Base-by-base conservation (phyloP, 1,140 invertebrate species). In the Nasonia vitripennis region DNA sequence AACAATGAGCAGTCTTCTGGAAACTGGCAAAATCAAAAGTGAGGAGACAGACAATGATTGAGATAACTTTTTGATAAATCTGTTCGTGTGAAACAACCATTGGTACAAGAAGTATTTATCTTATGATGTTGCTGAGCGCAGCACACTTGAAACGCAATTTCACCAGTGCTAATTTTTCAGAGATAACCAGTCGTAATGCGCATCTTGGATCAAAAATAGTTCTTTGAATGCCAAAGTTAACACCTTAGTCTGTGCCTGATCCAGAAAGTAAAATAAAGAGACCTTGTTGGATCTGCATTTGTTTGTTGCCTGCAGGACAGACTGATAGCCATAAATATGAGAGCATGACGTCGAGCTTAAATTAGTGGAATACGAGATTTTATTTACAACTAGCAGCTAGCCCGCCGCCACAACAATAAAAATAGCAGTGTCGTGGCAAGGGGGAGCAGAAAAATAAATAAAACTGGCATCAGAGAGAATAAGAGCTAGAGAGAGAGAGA, bases 1-100 rank as follows among this genome's bases (percentile, higher is more conserved):
- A n/a, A n/a, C 7, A 5, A 62, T 62, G 17, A 62, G 4, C 17
- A 20, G 1, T 55, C 51, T 55, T 55, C 51, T 17, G 14, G 55
- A 62, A 62, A 62, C 55, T 62, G 55, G 55, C 6, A 20, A 62
- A 62, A n/a, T 62, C 55, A 62, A 62, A 62, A 62, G 55, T 62
- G 20, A 20, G 55, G n/a, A 62, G 55, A 62, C 55, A 20, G 55
- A 62, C 55, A 62, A 62, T 62, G 55, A 62, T 62, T 1, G 17
- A 62, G 55, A 62, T 62, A 62, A 62, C 55, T 62, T 62, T 62
- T 62, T 62, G 55, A 62, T 62, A 62, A n/a, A 62, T 62, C 17
- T 62, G 17, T 62, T 62, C 20, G 5, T 62, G 7, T n/a, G 55
- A 62, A 62, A 62, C 7, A 62, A 62, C 55, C 20, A 14, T 62